Evolutionary conservation across 1,140 invertebrate species (phyloP), one percentile per base, ranked within the genome.

Genomic region (Drosophila arizonae): DNA sequence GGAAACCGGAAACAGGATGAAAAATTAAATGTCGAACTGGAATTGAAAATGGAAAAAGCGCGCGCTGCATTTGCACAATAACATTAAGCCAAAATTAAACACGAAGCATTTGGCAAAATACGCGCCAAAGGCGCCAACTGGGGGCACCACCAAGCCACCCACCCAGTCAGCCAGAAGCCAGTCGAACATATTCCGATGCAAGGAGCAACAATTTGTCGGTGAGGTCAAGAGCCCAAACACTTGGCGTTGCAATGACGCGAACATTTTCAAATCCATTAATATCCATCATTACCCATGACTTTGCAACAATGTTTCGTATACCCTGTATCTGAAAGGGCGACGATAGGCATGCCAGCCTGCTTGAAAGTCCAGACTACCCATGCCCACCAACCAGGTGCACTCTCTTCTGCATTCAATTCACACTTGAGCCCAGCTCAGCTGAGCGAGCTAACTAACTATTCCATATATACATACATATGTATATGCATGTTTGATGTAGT

Each of bases 211-310:
- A 82, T 76, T 76, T 79, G 72, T 82, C 76, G 58, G 67, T 51
- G 24, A 62, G 50, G 50, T 50, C 45, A 63, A 60, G 52, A 46
- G 68, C 58, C 51, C 26, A 33, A 39, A 62, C 60, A 54, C 52
- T 50, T 21, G 41, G 72, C 41, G 58, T 63, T 65, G 68, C 74
- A 72, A 82, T 82, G 80, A 82, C 80, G 68, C 68, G 80, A 76
- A 72, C 76, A 82, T 82, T 82, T 82, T 77, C 65, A 80, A 85
- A 85, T 77, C 81, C 81, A 85, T 85, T 85, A 85, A 85, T 85
- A 85, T 85, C 81, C 84, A 85, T 85, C 81, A 85, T 85, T 85
- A 74, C 73, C 81, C 77, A 70, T 85, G 81, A 85, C 81, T 75
- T 85, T 77, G 81, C 81, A 74, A 68, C 69, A 80, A 81, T 86